These are phyloP conservation scores for Microplitis mediator DNA, from an alignment of 1,140 invertebrate genomes.

Conservation along the genomic window DNA sequence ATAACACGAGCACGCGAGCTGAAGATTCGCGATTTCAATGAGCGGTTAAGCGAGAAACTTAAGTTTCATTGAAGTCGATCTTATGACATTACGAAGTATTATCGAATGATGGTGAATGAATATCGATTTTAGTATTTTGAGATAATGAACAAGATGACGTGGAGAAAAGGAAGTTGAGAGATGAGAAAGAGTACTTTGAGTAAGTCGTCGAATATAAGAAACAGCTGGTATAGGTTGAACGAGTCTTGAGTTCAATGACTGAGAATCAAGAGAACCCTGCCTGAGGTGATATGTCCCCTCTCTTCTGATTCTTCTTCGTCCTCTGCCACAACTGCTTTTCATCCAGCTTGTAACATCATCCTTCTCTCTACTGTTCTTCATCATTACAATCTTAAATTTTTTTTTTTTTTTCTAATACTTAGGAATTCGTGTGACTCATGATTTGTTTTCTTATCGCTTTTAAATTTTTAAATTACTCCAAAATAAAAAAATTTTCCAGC, in stretches of 20 bases:
- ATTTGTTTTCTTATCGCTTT: no score
- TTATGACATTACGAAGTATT: background rate
- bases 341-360: background rate
- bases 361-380: slow-evolving; percentile 11
- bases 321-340: background rate
- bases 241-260: slow-evolving; percentile 60
- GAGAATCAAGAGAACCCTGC: slow-evolving; percentile 40
- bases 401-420: slow-evolving; percentile 2
- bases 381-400: background rate
- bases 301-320: background rate
- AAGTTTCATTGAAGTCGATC: background rate
- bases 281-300: slow-evolving; percentile 17
- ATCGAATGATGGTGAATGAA: background rate
- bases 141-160: slow-evolving; percentile 6
- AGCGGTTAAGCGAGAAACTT: slow-evolving; percentile 25
- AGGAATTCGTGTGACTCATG: background rate
- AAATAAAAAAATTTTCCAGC: no score
- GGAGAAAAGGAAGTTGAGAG: background rate
- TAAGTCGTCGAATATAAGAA: slow-evolving; percentile 46
- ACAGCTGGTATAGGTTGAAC: slow-evolving; percentile 58
- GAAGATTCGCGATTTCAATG: slow-evolving; percentile 24
- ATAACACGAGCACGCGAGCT: background rate
- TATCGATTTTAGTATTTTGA: background rate
- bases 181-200: slow-evolving; percentile 22
- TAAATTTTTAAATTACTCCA: no score